A percentile compares a stretch with the other conserved stretches of the same genome.
These are phyloP conservation scores for Sphaerodactylus townsendi DNA, from an alignment of 2,113 vertebrate species.

Conservation along the genomic window DNA sequence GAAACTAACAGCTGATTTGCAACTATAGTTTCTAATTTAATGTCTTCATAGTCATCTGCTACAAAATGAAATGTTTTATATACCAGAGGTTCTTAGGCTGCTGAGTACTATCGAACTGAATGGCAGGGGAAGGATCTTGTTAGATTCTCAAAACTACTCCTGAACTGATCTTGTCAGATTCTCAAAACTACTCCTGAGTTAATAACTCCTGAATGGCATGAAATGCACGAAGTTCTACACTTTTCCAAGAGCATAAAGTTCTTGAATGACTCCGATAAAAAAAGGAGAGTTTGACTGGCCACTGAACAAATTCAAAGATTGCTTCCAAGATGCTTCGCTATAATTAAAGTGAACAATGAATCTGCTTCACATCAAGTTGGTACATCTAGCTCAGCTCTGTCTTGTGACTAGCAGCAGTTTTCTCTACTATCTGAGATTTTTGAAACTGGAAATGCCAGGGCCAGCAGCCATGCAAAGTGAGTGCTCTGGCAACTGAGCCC, in stretches of 20 bases:
- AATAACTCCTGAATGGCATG: neutral
- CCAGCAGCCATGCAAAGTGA: neutral
- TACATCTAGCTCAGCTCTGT: neutral
- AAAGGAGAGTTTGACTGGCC: neutral
- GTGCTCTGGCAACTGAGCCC: neutral
- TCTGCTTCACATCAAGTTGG: neutral
- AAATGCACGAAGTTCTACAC: neutral
- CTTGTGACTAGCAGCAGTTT: neutral
- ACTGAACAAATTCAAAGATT: neutral
- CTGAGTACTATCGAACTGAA: neutral
- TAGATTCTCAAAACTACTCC: neutral
- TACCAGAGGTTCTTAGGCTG: too few relatives aligned
- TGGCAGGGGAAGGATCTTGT: neutral
- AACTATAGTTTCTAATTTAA: neutral
- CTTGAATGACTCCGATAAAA: neutral
- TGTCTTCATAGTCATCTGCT: slow-evolving; percentile 16
- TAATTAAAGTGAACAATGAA: neutral
- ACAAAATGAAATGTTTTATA: slow-evolving; percentile 7
- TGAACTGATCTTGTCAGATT: neutral
- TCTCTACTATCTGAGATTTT: neutral
- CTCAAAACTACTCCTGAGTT: neutral
- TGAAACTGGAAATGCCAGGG: neutral
- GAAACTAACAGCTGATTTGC: neutral
- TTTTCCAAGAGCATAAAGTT: neutral
- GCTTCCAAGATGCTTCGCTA: neutral